Evolutionary conservation across 2,113 vertebrate species (phyloP).

Genomic region (Alectura lathami): DNA sequence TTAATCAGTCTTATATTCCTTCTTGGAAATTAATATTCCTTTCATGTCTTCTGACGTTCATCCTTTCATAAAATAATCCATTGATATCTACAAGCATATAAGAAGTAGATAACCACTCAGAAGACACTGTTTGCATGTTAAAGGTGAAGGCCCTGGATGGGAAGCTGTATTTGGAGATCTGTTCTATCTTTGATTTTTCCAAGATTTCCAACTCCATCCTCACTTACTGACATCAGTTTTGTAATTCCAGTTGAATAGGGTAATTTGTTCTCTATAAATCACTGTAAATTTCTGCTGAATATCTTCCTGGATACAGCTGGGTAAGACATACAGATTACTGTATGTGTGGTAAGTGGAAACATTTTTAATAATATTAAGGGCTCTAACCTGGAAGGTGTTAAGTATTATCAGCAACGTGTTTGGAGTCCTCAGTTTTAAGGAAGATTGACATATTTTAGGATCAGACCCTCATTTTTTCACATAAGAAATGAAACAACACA

Average conservation of each 20-base stretch:
- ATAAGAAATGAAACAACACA: conserved; percentile 28
- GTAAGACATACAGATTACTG: conserved; percentile 1
- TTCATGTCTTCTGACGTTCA: background rate
- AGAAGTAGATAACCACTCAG: background rate
- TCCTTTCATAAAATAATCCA: background rate
- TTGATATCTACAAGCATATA: background rate
- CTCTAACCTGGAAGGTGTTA: conserved; percentile 26
- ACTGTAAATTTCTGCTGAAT: conserved; percentile 19
- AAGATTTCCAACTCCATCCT: background rate
- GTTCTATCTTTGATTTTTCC: background rate
- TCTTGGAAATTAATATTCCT: background rate
- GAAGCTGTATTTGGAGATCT: background rate
- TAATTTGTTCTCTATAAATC: conserved; percentile 22
- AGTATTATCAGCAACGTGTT: conserved; percentile 17
- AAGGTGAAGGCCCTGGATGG: background rate
- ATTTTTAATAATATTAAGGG: conserved; percentile 3
- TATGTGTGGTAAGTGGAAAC: conserved; percentile 15
- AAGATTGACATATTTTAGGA: background rate
- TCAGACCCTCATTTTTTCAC: conserved; percentile 22
- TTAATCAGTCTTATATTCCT: background rate
- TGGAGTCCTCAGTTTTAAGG: background rate
- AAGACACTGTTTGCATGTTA: background rate
- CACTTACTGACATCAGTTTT: background rate
- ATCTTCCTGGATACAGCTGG: conserved; percentile 27
- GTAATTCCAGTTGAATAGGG: background rate